Conservation (phyloP, 1,140 invertebrate genomes). For the Dreissena polymorpha region DNA sequence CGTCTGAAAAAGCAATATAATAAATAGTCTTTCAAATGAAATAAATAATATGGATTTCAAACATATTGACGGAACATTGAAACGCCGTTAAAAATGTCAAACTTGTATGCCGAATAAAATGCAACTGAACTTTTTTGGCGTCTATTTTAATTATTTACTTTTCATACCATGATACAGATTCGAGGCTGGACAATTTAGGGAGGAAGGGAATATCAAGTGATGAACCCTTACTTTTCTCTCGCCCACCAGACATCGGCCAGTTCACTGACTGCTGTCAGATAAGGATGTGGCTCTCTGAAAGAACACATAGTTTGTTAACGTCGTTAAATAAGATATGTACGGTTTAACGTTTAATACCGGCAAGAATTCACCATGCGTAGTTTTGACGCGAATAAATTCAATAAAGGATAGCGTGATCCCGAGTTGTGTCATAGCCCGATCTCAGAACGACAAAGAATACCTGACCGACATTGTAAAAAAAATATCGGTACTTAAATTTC, state of each 20-base stretch:
- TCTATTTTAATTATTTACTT: background rate
- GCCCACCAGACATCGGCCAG: conserved; percentile 35
- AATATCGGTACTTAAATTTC: too few species aligned
- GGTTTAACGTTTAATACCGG: too few species aligned
- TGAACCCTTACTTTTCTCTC: too few species aligned
- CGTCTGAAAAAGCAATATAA: conserved; percentile 14
- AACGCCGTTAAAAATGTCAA: background rate
- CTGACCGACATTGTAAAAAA: too few species aligned
- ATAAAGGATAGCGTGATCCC: too few species aligned
- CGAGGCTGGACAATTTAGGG: background rate
- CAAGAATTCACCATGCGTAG: too few species aligned
- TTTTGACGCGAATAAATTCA: too few species aligned
- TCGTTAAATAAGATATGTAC: too few species aligned
- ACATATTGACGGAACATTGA: background rate
- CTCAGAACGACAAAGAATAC: too few species aligned
- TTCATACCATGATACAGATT: background rate
- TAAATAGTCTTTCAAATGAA: background rate
- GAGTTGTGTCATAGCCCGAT: too few species aligned
- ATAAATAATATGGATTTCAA: background rate
- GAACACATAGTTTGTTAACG: too few species aligned
- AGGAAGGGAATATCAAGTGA: background rate
- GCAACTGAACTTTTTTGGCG: background rate
- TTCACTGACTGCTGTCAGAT: too few species aligned
- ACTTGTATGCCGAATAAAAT: background rate
- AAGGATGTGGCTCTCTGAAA: conserved; percentile 37